Conservation (phyloP, 1,140 invertebrate species). For the Anastrepha ludens region DNA sequence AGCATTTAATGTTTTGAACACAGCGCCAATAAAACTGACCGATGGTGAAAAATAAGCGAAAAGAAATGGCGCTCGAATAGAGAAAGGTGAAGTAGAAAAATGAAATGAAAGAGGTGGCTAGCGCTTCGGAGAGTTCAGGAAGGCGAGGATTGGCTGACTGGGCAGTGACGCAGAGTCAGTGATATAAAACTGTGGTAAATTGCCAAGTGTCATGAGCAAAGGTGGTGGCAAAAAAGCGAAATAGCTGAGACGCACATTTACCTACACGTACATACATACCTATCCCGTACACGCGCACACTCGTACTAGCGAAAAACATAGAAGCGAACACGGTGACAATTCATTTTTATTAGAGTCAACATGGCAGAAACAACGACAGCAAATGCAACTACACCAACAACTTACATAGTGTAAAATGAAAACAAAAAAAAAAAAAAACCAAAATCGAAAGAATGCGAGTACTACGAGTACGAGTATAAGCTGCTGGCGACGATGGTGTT, state of each 20-base stretch:
- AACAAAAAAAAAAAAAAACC: no score
- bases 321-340: conserved; percentile 13
- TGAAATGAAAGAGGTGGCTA: background rate
- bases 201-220: background rate
- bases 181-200: background rate
- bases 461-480: background rate
- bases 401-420: background rate
- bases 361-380: conserved; percentile 46
- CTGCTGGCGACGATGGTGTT: background rate
- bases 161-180: background rate
- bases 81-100: background rate
- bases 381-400: background rate
- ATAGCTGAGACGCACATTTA: background rate
- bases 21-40: background rate
- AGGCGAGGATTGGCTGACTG: background rate
- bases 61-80: background rate
- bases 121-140: no score
- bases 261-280: background rate
- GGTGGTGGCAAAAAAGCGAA: background rate
- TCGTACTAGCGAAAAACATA: background rate
- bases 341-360: conserved; percentile 52
- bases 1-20: background rate
- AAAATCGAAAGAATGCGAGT: no score
- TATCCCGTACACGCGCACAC: background rate
- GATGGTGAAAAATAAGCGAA: background rate